These are phyloP conservation scores for Phalacrocorax brasilianus DNA, from an alignment of 2,113 vertebrate species.

Conservation along the genomic window DNA sequence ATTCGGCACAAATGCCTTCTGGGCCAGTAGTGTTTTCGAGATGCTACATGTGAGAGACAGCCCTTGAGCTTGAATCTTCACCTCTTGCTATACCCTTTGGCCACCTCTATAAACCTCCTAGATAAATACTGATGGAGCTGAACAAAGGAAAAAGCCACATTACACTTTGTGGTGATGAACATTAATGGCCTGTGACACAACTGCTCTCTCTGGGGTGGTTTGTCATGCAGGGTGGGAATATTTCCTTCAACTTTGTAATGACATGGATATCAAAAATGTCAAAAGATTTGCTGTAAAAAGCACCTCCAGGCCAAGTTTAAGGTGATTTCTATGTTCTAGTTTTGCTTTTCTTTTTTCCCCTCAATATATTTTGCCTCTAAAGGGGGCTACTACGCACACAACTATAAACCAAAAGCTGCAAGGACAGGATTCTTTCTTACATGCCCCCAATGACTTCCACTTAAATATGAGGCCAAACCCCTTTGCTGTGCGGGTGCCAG, in stretches of 20 bases:
- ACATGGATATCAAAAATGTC: neutral
- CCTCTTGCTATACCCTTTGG: neutral
- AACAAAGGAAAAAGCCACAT: neutral
- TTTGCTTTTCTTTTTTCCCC: neutral
- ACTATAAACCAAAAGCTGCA: neutral
- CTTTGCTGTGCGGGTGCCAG: too few species aligned
- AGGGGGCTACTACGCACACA: too few species aligned
- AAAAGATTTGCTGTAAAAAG: neutral
- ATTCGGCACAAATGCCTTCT: neutral
- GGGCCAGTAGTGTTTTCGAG: neutral
- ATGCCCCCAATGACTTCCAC: neutral
- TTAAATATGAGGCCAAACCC: too few species aligned
- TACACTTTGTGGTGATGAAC: neutral
- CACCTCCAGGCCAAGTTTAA: neutral
- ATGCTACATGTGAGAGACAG: neutral
- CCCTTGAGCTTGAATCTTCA: neutral
- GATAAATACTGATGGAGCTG: neutral
- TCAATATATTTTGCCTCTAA: neutral
- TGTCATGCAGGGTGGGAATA: neutral
- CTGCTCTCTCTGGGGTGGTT: neutral
- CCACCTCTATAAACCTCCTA: neutral
- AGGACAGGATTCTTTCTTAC: neutral
- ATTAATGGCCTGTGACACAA: constrained; percentile 38
- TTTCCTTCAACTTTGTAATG: neutral
- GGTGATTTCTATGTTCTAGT: neutral